Base-by-base conservation (phyloP, 2,797 vertebrate species). In the Peromyscus attwateri region DNA sequence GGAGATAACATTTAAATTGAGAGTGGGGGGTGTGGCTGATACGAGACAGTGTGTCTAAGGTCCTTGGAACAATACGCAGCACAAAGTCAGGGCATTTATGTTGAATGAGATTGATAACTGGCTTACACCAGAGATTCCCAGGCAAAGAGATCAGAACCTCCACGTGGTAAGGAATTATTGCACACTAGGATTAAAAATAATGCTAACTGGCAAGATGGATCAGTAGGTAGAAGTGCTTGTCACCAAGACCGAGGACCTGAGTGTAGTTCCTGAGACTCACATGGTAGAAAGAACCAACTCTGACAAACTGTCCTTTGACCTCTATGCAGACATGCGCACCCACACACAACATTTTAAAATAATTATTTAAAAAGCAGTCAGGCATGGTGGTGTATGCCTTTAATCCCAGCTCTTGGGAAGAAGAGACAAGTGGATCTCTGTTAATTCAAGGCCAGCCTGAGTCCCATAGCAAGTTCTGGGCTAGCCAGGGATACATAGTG, bases 1-100 rank as follows among this genome's bases (percentile, higher is more conserved):
- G 79, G 70, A 96, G 96, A 95, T 94, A 97, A 95, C 76, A 85
- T 95, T 96, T 93, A 97, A 95, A 92, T 37, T 31, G 75, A 89
- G 60, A 73, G 37, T 46, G 76, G 68, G 89, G 91, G 46, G 82
- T 83, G 57, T 79, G 40, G 34, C 90, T 89, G 88, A 96, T 76
- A 55, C 27, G 89, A 87, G 70, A 49, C 60, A 82, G 27, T 31
- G 49, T 62, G 62, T 62, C 19, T 87, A 91, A 90, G 84, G 40
- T 73, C 49, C 92, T 95, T 91, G 96, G 82, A 97, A 97, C 87
- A 97, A 93, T 94, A 60, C 31, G n/a, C 91, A 25, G 46, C 49
- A 31, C 89, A 87, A 49, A 92, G 21, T n/a, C 88, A 82, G 49
- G 29, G 34, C 68, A n/a, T 90, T 84, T 83, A 92, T 80, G n/a